Base-by-base conservation (phyloP, 2,113 vertebrate genomes). In the Corydoras maculifer region DNA sequence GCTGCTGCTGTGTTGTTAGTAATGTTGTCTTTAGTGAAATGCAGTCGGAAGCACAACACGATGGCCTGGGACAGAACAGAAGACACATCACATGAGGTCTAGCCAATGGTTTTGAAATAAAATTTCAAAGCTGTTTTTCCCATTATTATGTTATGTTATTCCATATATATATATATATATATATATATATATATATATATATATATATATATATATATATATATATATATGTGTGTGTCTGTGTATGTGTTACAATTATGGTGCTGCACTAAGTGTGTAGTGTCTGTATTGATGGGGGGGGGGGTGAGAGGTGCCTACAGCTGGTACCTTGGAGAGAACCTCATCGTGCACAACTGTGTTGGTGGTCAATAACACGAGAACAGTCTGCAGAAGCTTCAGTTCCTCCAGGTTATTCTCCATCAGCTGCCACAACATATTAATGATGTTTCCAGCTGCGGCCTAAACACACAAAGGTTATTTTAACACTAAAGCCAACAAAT, bases 21-120 rank as follows among this genome's bases (percentile, higher is more conserved):
- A 84, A 99, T 99, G 79, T 93, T 98, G 89, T 99, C 97, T 91
- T 99, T 99, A 68, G 97, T 99, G 86, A 99, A 99, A 84, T 99
- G 97, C 29, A 99, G 89, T 30, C 97, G 94, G 87, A 99, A 99
- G 83, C 97, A 99, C 83, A 99, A 90, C 55, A 99, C 97, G 58
- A 99, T 98, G 77, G 97, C 97, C 97, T 99, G 83, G 55, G 30
- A 10, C 59, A n/a, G 10, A 50, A 35, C 35, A 4, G 35, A 72
- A 50, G 9, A 73, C 9, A 68, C 68, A 8, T 32, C 6, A 35
- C 3, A 53, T 11, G 58, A 51, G 13, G 18, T 25, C 18, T 25
- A 25, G 18, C 1, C 18, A 25, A 25, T 25, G 18, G 18, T 25
- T 25, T 43, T 43, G 1, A 43, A 43, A 43, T 43, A 43, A 25